These are phyloP conservation scores for Melanerpes formicivorus DNA, from an alignment of 2,113 vertebrate species.

Conservation along the genomic window DNA sequence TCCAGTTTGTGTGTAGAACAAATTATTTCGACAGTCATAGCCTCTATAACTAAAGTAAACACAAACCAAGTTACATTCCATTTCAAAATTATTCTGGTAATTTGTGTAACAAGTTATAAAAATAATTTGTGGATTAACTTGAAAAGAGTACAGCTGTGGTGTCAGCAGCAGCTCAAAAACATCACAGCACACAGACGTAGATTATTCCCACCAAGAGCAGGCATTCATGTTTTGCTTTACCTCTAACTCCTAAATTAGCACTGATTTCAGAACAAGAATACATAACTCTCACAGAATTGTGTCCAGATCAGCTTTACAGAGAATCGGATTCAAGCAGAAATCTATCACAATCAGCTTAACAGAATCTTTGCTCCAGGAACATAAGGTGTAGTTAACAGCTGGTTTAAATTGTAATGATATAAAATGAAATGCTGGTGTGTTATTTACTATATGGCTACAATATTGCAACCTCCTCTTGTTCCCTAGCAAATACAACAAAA, in stretches of 20 bases:
- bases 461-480: background rate
- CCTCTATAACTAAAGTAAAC: constrained; percentile 87
- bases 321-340: background rate
- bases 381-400: background rate
- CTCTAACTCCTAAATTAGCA: background rate
- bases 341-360: background rate
- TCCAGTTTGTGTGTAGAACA: constrained; percentile 92
- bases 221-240: background rate
- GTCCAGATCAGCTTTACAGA: background rate
- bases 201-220: background rate
- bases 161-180: background rate
- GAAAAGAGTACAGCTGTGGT: background rate
- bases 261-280: background rate
- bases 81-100: background rate
- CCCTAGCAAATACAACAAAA: background rate
- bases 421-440: background rate
- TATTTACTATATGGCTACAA: background rate
- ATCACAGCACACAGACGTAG: background rate
- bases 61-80: background rate
- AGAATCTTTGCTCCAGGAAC: background rate
- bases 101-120: background rate
- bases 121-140: background rate
- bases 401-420: background rate
- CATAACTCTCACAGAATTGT: background rate
- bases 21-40: constrained; percentile 95